Evolutionary conservation across 2,888 invertebrate genomes (phyloP).

Genomic region (Meandrusa payeni): DNA sequence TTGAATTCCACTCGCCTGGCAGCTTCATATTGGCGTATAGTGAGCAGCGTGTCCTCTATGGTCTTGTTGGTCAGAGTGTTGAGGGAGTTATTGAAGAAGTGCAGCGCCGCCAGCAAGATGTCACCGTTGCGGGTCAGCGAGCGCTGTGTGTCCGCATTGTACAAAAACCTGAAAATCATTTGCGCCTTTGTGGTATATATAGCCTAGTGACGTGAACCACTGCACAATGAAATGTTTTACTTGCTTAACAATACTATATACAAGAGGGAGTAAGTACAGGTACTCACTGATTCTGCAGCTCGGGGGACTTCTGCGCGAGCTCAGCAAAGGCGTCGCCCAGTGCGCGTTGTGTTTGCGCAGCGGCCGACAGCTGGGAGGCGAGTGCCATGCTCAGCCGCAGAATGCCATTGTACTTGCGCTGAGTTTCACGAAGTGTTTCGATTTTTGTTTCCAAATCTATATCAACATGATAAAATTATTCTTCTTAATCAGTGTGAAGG

Average conservation of each 20-base stretch:
- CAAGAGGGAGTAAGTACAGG: too few species aligned
- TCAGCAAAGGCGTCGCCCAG: slow-evolving; percentile 97
- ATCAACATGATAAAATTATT: neutral
- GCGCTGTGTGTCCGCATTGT: slow-evolving; percentile 97
- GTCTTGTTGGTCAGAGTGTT: slow-evolving; percentile 98
- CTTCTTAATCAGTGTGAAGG: too few species aligned
- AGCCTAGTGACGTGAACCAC: too few species aligned
- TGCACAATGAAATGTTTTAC: neutral
- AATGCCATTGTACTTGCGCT: slow-evolving; percentile 94
- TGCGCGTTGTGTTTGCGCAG: slow-evolving; percentile 91
- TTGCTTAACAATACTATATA: too few species aligned
- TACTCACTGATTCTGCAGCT: slow-evolving; percentile 87
- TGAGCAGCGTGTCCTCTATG: slow-evolving; percentile 94
- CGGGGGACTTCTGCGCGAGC: slow-evolving; percentile 96
- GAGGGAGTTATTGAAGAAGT: slow-evolving; percentile 97
- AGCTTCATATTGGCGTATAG: slow-evolving; percentile 82
- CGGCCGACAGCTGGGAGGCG: slow-evolving; percentile 86
- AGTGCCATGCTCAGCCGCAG: slow-evolving; percentile 92
- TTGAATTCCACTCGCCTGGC: too few species aligned
- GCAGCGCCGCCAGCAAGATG: slow-evolving; percentile 93
- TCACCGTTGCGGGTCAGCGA: slow-evolving; percentile 95
- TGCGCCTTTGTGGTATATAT: too few species aligned
- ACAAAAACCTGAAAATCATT: slow-evolving; percentile 83
- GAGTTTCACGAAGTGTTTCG: slow-evolving; percentile 95
- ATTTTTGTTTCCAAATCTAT: slow-evolving; percentile 96